These are phyloP conservation scores for Littorina saxatilis DNA, from an alignment of 1,140 invertebrate genomes.

Conservation along the genomic window DNA sequence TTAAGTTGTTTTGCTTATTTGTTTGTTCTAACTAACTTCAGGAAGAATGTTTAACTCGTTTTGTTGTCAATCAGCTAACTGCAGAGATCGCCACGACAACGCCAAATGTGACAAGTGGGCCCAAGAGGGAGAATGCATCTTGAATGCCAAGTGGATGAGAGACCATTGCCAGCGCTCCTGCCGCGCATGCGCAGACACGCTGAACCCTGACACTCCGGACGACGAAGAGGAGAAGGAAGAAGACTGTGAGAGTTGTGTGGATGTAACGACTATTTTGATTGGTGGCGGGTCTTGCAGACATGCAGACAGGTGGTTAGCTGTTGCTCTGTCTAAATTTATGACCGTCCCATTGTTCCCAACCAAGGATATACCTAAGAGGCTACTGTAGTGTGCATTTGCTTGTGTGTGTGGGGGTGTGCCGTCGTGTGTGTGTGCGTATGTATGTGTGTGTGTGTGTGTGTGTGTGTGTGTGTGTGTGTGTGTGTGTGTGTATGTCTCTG, in stretches of 20 bases:
- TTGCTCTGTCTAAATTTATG: too few relatives aligned
- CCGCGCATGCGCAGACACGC: slow-evolving; percentile 45
- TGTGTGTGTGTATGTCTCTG: too few relatives aligned
- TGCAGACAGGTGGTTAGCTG: too few relatives aligned
- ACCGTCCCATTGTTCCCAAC: too few relatives aligned
- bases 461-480: neutral
- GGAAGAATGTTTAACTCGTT: too few relatives aligned
- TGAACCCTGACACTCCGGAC: slow-evolving; percentile 15
- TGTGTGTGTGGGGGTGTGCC: neutral
- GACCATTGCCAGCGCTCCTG: slow-evolving; percentile 63
- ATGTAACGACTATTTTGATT: neutral
- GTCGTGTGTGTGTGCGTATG: slow-evolving; percentile 8
- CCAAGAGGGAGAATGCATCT: slow-evolving; percentile 55
- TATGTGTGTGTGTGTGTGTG: neutral
- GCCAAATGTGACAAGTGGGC: slow-evolving; percentile 56
- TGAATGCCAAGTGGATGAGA: slow-evolving; percentile 61
- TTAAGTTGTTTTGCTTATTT: too few relatives aligned
- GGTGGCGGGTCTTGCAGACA: too few relatives aligned
- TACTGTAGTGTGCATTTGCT: neutral
- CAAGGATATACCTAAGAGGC: neutral
- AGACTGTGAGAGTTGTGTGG: slow-evolving; percentile 14
- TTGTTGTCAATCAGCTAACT: slow-evolving; percentile 47
- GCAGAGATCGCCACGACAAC: slow-evolving; percentile 46
- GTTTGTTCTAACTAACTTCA: too few relatives aligned
- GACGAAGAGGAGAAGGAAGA: slow-evolving; percentile 42